Base-by-base conservation (phyloP, 2,113 vertebrate genomes). In the Brachyhypopomus gauderio region DNA sequence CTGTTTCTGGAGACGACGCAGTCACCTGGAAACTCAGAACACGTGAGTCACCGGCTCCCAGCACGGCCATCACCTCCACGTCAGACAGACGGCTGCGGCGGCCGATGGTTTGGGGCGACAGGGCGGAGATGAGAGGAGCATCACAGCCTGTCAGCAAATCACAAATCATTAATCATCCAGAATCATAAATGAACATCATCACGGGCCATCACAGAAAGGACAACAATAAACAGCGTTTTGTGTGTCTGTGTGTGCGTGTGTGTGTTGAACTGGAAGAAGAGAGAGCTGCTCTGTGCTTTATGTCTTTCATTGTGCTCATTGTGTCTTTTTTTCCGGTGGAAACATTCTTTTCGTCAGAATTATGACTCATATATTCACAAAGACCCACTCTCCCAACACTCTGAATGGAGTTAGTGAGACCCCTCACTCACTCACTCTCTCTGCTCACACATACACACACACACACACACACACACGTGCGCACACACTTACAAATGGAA, bases 281-380 rank as follows among this genome's bases (percentile, higher is more conserved):
- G 75, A 82, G 9, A 27, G 23, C 59, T 73, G 60, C 67, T 52
- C 36, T 70, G 62, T 85, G 80, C 67, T 52, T 77, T 77, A 76
- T 80, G 67, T 80, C 64, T 78, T 64, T 77, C 67, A 75, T 83
- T 78, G n/a, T 85, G 72, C 12, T 64, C 9, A 12, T 76, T 52
- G 45, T 52, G 45, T 52, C 45, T 77, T 77, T 80, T 70, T 78
- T 83, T 85, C 84, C 73, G 30, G 34, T 83, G 77, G 72, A 85
- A 83, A 80, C 72, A 80, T 64, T 79, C 48, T 77, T 72, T 64
- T 77, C 76, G 34, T 85, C 80, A 79, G 77, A 85, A 85, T 74
- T 85, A 74, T 85, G 84, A 83, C 60, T 83, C 84, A 75, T 72
- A 83, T 48, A 66, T 83, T 83, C 45, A 83, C 77, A 83, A 83